Evolutionary conservation across 2,797 vertebrate species (phyloP).

Genomic region (Chloroceryle amazona): DNA sequence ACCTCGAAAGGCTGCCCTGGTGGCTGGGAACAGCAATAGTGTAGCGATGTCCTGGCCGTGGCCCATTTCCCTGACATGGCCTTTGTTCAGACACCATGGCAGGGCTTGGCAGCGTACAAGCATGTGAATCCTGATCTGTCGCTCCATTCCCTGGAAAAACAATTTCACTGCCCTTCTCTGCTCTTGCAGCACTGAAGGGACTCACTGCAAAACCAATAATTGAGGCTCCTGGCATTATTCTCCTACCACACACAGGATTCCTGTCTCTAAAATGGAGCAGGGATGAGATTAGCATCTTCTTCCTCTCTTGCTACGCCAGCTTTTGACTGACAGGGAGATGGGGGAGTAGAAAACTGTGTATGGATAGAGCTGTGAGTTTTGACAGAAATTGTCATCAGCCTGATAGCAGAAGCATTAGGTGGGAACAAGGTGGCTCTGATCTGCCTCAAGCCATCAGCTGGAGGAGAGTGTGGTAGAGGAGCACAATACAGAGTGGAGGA

Average conservation of each 20-base stretch:
- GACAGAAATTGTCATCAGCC: background rate
- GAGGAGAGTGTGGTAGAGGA: background rate
- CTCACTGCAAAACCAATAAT: background rate
- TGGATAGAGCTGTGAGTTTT: background rate
- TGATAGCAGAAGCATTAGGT: background rate
- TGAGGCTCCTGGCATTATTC: background rate
- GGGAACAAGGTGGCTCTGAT: background rate
- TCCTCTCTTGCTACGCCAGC: background rate
- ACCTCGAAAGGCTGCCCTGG: background rate
- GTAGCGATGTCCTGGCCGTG: background rate
- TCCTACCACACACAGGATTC: background rate
- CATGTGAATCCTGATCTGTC: background rate
- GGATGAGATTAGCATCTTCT: conserved; percentile 33
- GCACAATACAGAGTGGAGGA: fast-evolving
- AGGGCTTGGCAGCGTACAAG: background rate
- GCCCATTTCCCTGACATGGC: background rate
- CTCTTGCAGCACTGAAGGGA: background rate
- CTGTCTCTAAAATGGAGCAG: background rate
- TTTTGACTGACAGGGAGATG: conserved; percentile 35
- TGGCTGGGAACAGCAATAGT: background rate
- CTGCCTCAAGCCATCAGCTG: background rate
- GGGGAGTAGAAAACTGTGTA: background rate
- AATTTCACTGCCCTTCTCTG: background rate
- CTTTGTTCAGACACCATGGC: fast-evolving
- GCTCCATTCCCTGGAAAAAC: background rate